phyloP scores from a whole-genome alignment of 2,113 vertebrate species.

The Sakesphorus luctuosus region DNA sequence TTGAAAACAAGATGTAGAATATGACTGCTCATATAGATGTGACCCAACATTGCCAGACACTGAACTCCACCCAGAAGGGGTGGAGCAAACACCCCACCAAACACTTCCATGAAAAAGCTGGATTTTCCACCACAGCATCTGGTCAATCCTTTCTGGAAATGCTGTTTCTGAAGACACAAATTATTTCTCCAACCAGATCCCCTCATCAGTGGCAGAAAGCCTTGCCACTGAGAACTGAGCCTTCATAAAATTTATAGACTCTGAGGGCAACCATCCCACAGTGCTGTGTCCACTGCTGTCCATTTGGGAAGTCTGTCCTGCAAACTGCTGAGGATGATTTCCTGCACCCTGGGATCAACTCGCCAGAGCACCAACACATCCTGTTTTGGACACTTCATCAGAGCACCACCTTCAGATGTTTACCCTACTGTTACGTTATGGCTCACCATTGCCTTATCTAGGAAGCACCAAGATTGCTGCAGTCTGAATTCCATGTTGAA shows the following conservation, averaged over 20 bases:
- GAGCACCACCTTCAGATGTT: neutral
- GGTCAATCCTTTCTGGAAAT: neutral
- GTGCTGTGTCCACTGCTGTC: accelerated
- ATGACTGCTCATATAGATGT: neutral
- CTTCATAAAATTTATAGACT: neutral
- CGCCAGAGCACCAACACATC: neutral
- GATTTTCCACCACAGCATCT: neutral
- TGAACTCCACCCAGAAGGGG: neutral
- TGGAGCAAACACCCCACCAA: neutral
- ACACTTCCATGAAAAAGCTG: neutral
- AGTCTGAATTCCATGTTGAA: neutral
- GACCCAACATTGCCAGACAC: neutral
- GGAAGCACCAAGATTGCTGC: neutral
- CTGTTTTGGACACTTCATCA: neutral
- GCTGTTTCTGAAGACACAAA: neutral
- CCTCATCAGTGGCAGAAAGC: neutral
- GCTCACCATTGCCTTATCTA: neutral
- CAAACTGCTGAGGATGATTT: neutral
- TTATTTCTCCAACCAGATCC: neutral
- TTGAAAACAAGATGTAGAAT: neutral
- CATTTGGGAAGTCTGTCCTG: neutral
- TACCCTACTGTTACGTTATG: neutral
- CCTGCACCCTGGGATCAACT: neutral
- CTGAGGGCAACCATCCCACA: neutral
- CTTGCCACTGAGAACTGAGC: neutral